Base-by-base conservation (phyloP, 64 coral and sea anemone species). In the Acropora yongei region DNA sequence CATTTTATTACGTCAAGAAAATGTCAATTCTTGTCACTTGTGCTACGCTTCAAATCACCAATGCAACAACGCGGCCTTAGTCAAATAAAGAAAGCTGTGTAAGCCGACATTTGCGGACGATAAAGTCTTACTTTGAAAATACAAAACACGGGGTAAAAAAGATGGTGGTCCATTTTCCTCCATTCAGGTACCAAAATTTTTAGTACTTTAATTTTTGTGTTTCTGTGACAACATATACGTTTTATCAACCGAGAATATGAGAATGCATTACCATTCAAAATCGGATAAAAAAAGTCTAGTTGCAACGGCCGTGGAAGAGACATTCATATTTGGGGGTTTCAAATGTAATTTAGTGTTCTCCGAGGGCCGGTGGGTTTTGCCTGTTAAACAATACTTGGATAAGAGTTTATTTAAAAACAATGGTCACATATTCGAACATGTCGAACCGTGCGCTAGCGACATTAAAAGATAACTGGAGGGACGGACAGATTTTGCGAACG, bases 131-230 rank as follows among this genome's bases (percentile, higher is more conserved):
- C 51, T 55, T 7, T 1, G 45, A 11, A 18, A 78, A 78, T 78
- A 55, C 10, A 55, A 7, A 30, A n/a, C 43, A 48, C 75, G 3
- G 6, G 10, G 1, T 0, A 60, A 49, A 1, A 20, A 72, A 9
- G 18, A 85, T 85, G 82, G 82, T 85, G 47, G 17, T 71, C 19
- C 65, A 42, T 8, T 85, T 85, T 47, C n/a, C 61, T 4, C 65
- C 63, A 11, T 71, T 85, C 82, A 71, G 82, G 82, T 85, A 85
- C 41, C 41, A 17, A 9, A 20, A 55, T 5, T 57, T 66, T 13
- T 30, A 30, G 30, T 30, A 68, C 4, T 17, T 4, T 16, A n/a
- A 16, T n/a, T 17, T 13, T 16, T 68, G 11, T 13, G 17, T 68
- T 55, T 55, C 51, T 55, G 0, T 10, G 51, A 10, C 10, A 55